Evolutionary conservation across 2,888 invertebrate species (phyloP).

Genomic region (Parapristionchus giblindavisi): DNA sequence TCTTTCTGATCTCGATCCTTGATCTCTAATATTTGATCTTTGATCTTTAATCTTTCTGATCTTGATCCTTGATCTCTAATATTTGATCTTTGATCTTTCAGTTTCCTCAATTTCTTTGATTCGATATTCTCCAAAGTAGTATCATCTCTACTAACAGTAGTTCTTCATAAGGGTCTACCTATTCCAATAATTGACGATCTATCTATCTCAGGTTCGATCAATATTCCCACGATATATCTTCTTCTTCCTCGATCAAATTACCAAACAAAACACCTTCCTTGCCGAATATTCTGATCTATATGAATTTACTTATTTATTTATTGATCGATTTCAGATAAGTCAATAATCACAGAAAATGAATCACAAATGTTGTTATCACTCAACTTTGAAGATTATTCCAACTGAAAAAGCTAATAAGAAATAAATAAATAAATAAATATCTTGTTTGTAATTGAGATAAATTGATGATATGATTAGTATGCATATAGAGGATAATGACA

Average conservation of each 20-base stretch:
- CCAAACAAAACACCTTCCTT: neutral
- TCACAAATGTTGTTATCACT: slow-evolving; percentile 16
- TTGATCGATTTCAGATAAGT: slow-evolving; percentile 2
- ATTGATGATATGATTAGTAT: slow-evolving; percentile 33
- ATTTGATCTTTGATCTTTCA: too few species aligned
- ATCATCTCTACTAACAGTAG: slow-evolving; percentile 20
- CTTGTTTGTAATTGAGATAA: neutral
- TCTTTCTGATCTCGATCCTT: too few species aligned
- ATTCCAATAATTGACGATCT: slow-evolving; percentile 38
- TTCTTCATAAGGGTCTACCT: slow-evolving; percentile 33
- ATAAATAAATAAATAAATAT: too few species aligned
- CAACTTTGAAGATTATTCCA: slow-evolving; percentile 17
- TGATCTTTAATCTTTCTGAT: too few species aligned
- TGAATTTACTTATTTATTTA: neutral
- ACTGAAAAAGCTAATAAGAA: slow-evolving; percentile 19
- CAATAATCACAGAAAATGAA: slow-evolving; percentile 6
- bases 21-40: too few species aligned
- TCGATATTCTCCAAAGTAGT: slow-evolving; percentile 21
- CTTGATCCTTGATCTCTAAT: too few species aligned
- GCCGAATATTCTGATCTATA: neutral
- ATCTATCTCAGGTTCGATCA: slow-evolving; percentile 30
- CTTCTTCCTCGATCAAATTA: neutral
- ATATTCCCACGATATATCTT: slow-evolving; percentile 28
- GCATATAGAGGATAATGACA: neutral
- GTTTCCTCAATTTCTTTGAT: slow-evolving; percentile 24